These are phyloP conservation scores for Sylvia borin DNA, from an alignment of 2,797 vertebrate species.

Conservation along the genomic window DNA sequence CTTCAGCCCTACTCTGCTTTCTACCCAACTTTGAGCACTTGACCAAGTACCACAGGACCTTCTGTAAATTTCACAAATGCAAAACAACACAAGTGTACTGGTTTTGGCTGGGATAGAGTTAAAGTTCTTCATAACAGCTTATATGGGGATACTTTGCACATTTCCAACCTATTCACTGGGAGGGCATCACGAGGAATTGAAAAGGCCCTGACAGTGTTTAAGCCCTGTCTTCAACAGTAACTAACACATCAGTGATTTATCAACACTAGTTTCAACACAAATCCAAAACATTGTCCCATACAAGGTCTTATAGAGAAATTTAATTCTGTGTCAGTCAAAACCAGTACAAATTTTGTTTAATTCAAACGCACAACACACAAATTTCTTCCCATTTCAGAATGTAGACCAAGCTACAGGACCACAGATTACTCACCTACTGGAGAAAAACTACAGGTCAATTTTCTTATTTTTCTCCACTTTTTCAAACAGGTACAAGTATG, in stretches of 20 bases:
- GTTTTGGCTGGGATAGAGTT: not conserved
- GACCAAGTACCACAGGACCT: not conserved
- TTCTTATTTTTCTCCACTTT: not conserved
- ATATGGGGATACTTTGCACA: not conserved
- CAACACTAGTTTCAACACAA: not conserved
- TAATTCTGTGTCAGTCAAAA: not conserved
- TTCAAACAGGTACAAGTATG: not conserved
- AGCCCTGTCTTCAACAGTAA: not conserved
- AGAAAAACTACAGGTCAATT: not conserved
- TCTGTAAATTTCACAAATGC: not conserved
- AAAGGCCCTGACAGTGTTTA: not conserved
- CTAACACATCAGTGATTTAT: not conserved
- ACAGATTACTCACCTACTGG: not conserved
- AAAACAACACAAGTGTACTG: not conserved
- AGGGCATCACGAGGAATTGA: not conserved
- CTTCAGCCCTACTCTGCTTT: not conserved
- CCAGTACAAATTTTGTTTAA: not conserved
- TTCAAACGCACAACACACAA: not conserved
- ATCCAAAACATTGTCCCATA: not conserved
- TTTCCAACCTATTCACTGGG: not conserved
- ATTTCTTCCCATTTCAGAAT: not conserved
- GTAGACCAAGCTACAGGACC: not conserved
- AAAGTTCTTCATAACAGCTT: not conserved
- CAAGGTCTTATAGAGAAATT: not conserved
- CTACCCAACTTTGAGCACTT: not conserved